Percentiles rank a stretch among this genome's conserved stretches.
phyloP scores from a whole-genome alignment of 2,113 vertebrate genomes.

The Anser cygnoides region DNA sequence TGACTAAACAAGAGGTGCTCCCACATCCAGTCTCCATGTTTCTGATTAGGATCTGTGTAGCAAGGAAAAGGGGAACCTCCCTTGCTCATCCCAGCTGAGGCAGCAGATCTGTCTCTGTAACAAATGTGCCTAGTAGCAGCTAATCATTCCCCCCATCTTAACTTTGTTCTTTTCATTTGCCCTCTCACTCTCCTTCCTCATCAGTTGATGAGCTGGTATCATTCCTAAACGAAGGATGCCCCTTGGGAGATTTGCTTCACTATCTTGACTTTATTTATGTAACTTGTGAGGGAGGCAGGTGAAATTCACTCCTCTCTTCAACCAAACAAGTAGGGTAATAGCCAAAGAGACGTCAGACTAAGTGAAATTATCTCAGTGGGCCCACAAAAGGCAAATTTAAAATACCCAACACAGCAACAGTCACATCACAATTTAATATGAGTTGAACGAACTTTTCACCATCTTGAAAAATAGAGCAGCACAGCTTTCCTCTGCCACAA shows the following conservation, averaged over 20 bases:
- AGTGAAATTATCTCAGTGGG: neutral
- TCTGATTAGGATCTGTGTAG: neutral
- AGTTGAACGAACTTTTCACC: slow-evolving; percentile 34
- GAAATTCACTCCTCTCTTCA: neutral
- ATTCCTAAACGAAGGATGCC: neutral
- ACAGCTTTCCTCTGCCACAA: slow-evolving; percentile 9
- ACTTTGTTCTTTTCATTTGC: neutral
- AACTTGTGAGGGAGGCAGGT: neutral
- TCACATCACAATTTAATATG: slow-evolving; percentile 4
- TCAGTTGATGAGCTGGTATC: neutral
- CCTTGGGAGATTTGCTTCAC: neutral
- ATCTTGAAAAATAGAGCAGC: slow-evolving; percentile 41
- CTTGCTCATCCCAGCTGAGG: neutral
- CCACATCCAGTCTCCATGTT: neutral
- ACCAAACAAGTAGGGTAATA: neutral
- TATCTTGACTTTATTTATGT: neutral
- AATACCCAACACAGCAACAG: neutral
- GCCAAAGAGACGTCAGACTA: slow-evolving; percentile 1
- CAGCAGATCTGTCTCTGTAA: neutral
- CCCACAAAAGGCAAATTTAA: slow-evolving; percentile 4
- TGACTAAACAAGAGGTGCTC: neutral
- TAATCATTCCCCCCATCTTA: neutral
- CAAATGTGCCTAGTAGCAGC: neutral
- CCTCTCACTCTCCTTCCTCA: neutral
- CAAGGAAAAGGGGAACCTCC: neutral